phyloP scores from a whole-genome alignment of 2,113 vertebrate species.

The Mystacornis crossleyi region DNA sequence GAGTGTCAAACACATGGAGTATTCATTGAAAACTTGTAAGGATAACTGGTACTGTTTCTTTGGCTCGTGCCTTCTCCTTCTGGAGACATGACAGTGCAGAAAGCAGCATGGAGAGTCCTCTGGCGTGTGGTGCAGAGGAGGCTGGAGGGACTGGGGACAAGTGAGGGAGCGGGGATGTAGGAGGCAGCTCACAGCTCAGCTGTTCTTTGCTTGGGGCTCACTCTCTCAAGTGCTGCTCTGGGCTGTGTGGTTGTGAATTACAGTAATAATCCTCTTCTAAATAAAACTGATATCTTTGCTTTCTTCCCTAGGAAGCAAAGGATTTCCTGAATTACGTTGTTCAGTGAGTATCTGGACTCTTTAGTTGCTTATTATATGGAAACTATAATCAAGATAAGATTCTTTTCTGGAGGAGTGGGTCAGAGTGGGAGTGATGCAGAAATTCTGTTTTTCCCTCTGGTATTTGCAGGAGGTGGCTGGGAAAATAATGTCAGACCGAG shows the following conservation, averaged over 20 bases:
- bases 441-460: background rate
- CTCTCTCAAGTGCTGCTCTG: background rate
- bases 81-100: background rate
- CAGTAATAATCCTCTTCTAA: background rate
- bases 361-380: background rate
- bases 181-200: background rate
- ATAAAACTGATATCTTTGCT: background rate
- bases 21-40: background rate
- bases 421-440: background rate
- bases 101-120: background rate
- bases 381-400: background rate
- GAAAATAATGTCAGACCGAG: rapidly evolving
- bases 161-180: rapidly evolving
- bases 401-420: background rate
- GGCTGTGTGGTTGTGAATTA: background rate
- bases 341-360: slow-evolving; percentile 74
- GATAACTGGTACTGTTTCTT: background rate
- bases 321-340: slow-evolving; percentile 81
- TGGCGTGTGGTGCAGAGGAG: background rate
- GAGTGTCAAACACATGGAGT: background rate
- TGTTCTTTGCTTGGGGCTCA: background rate
- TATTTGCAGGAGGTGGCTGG: background rate
- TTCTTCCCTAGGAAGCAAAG: slow-evolving; percentile 75
- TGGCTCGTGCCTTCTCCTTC: background rate
- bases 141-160: background rate